A percentile compares a stretch with the other conserved stretches of the same genome.
Conservation (phyloP, 2,113 vertebrate species). For the Chaetura pelagica region DNA sequence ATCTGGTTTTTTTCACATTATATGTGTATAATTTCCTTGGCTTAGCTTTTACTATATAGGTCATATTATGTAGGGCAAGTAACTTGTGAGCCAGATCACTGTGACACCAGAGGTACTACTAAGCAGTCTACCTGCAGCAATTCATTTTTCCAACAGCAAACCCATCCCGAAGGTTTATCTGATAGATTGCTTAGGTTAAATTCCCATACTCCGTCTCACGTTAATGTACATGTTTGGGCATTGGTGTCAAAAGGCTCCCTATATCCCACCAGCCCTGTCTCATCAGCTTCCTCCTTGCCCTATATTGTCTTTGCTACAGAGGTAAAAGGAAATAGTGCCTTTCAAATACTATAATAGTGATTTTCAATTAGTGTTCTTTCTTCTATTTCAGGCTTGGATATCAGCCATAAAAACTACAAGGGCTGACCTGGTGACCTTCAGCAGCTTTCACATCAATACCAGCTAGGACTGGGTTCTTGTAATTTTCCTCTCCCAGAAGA, state of each 20-base stretch:
- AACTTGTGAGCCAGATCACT: background rate
- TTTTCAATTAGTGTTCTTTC: background rate
- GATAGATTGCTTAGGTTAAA: background rate
- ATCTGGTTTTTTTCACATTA: background rate
- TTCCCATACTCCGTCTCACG: background rate
- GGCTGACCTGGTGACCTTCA: background rate
- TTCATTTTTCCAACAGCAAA: background rate
- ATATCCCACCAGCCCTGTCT: background rate
- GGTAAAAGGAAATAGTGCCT: background rate
- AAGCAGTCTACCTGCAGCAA: background rate
- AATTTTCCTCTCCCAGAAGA: background rate
- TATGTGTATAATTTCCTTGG: background rate
- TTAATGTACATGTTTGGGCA: background rate
- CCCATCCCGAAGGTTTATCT: constrained; percentile 3
- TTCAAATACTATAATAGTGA: background rate
- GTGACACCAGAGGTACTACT: background rate
- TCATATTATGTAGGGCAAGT: constrained; percentile 40
- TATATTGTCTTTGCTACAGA: background rate
- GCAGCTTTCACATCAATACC: background rate
- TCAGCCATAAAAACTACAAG: background rate
- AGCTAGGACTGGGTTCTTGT: background rate
- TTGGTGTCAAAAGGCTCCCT: background rate
- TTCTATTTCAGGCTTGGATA: background rate
- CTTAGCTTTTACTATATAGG: constrained; percentile 9
- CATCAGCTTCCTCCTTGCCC: background rate